Evolutionary conservation across 2,797 vertebrate species (phyloP).

Genomic region (Antennarius maculatus): DNA sequence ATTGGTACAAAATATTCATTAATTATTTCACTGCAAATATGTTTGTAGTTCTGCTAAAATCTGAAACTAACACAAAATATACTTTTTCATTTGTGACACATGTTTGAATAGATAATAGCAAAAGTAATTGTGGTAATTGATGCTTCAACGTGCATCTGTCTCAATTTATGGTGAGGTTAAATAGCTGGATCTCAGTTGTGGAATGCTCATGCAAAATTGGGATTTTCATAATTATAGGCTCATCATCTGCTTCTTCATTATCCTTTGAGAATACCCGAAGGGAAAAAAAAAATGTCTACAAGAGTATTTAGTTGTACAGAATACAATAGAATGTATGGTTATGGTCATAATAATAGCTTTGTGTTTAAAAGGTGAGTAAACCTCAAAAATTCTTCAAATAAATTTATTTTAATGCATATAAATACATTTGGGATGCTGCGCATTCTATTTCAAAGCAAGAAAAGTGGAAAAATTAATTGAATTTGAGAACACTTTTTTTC

Average conservation of each 20-base stretch:
- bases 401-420: too few species aligned
- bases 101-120: background rate
- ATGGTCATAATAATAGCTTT: too few species aligned
- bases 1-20: background rate
- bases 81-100: background rate
- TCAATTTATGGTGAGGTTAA: slow-evolving; percentile 8
- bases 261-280: slow-evolving; percentile 23
- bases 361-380: too few species aligned
- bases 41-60: background rate
- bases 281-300: background rate
- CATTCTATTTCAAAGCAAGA: too few species aligned
- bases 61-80: slow-evolving; percentile 3
- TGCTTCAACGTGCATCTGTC: too few species aligned
- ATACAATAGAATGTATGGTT: background rate
- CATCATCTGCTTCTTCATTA: slow-evolving; percentile 11
- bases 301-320: background rate
- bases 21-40: background rate
- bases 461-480: too few species aligned
- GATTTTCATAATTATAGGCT: slow-evolving; percentile 5
- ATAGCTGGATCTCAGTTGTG: slow-evolving; percentile 16
- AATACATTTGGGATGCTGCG: too few species aligned
- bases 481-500: too few species aligned
- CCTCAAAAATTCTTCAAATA: too few species aligned
- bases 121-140: too few species aligned
- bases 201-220: slow-evolving; percentile 16